Evolutionary conservation across 2,113 vertebrate genomes (phyloP), one percentile per base, ranked within the genome.

Genomic region (Numida meleagris): DNA sequence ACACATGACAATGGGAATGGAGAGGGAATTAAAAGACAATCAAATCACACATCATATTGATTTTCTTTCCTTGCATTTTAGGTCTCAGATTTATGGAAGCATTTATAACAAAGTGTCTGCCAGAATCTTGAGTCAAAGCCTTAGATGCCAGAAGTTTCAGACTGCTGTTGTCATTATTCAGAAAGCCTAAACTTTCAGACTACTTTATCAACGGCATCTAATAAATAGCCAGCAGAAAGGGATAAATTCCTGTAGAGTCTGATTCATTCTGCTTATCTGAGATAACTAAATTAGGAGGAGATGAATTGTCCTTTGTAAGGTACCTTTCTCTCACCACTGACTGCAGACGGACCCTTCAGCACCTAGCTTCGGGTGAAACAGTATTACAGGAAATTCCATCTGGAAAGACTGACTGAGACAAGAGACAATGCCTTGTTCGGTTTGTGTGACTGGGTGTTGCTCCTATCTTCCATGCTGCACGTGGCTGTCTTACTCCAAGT

Each of bases 401-500:
- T 50, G 42, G 40, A 88, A 76, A 86, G 34, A 55, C 68, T 79
- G 77, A 14, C 36, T 24, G 65, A 81, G 50, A 67, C 42, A 76
- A 74, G 55, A 53, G 42, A 85, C 11, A 70, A 62, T 33, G 48
- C 72, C 74, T 55, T 34, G 33, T 19, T 61, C n/a, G 31, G 14
- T 50, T 57, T 66, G 20, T 34, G 50, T 53, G 58, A 62, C 29
- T 58, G 67, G 38, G 29, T 81, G 45, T n/a, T 42, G 25, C 34
- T 77, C 14, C 14, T 51, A 0, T 36, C 74, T 62, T 62, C 34
- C 31, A 12, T 4, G 0, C n/a, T 74, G 62, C 25, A 70, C 23
- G n/a, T 0, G 0, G 10, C 0, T 6, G 40, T 81, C 53, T 71
- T 61, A 66, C 53, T 71, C 29, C 25, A 7, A 19, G n/a, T 8